These are phyloP conservation scores for Pristionchus pacificus DNA, from an alignment of 1,140 invertebrate genomes.

Conservation along the genomic window DNA sequence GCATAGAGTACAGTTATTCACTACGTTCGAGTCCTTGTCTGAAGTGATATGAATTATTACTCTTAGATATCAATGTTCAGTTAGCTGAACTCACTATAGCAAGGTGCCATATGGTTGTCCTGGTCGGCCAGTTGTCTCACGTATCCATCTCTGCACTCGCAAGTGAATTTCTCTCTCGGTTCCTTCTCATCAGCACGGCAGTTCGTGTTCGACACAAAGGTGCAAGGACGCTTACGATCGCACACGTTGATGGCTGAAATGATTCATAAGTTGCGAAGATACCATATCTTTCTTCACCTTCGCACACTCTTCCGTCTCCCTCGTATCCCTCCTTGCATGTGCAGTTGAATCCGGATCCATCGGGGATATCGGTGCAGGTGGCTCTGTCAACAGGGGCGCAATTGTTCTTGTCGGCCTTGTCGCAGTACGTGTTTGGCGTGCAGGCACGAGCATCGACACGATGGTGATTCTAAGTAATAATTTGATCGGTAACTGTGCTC, in stretches of 20 bases:
- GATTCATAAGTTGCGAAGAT: neutral
- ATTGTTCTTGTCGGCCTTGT: neutral
- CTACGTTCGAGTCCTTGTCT: neutral
- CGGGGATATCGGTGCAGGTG: neutral
- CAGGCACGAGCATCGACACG: neutral
- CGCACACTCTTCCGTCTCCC: neutral
- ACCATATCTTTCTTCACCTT: neutral
- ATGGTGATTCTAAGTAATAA: neutral
- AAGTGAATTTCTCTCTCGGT: neutral
- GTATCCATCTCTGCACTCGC: neutral
- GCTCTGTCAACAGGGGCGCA: neutral
- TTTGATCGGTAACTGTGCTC: neutral
- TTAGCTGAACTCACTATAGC: neutral
- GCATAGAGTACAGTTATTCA: neutral
- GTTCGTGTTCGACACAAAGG: neutral
- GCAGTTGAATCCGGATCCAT: neutral
- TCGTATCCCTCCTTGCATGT: neutral
- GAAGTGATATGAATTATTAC: no score
- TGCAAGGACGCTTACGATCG: neutral
- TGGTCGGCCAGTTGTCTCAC: neutral
- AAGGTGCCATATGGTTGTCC: neutral
- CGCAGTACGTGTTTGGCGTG: neutral
- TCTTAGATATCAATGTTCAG: no score
- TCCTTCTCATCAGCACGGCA: neutral
- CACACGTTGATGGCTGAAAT: neutral